Percentiles rank a stretch among this genome's conserved stretches.
These are phyloP conservation scores for Toxotes jaculatrix DNA, from an alignment of 2,113 vertebrate genomes.

Conservation along the genomic window DNA sequence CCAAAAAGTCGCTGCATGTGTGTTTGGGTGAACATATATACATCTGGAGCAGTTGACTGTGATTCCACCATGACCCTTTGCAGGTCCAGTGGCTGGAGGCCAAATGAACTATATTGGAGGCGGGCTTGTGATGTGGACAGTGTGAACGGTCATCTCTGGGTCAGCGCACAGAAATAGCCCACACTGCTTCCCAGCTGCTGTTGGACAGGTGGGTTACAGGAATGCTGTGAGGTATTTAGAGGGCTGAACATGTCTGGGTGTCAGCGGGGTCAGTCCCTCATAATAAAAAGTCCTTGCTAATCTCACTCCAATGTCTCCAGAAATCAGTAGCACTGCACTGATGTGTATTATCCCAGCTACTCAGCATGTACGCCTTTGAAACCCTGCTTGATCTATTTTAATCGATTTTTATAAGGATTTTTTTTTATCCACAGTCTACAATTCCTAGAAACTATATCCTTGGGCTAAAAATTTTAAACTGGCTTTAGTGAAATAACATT, in stretches of 20 bases:
- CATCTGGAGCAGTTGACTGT: background rate
- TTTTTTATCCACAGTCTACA: background rate
- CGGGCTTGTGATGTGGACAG: constrained; percentile 52
- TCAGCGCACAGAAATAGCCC: constrained; percentile 48
- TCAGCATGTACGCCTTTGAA: constrained; percentile 4
- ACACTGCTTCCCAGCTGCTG: constrained; percentile 38
- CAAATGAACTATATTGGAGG: constrained; percentile 22
- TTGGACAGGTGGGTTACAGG: constrained; percentile 6
- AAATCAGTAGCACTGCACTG: background rate
- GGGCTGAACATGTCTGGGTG: constrained; percentile 44
- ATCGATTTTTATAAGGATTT: background rate
- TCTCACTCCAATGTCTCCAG: constrained; percentile 23
- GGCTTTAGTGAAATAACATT: constrained; percentile 1
- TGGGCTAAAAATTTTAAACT: constrained; percentile 13
- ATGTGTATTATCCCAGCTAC: constrained; percentile 2
- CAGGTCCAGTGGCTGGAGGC: constrained; percentile 19
- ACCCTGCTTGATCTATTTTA: background rate
- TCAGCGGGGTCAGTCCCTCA: constrained; percentile 27
- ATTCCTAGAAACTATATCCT: background rate
- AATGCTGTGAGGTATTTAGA: constrained; percentile 36
- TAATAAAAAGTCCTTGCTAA: constrained; percentile 26
- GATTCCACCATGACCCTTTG: background rate
- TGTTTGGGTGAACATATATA: background rate
- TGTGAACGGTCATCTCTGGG: constrained; percentile 42
- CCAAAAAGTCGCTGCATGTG: background rate